Evolutionary conservation across 2,797 vertebrate species (phyloP).

Genomic region (Labeo calbasu): DNA sequence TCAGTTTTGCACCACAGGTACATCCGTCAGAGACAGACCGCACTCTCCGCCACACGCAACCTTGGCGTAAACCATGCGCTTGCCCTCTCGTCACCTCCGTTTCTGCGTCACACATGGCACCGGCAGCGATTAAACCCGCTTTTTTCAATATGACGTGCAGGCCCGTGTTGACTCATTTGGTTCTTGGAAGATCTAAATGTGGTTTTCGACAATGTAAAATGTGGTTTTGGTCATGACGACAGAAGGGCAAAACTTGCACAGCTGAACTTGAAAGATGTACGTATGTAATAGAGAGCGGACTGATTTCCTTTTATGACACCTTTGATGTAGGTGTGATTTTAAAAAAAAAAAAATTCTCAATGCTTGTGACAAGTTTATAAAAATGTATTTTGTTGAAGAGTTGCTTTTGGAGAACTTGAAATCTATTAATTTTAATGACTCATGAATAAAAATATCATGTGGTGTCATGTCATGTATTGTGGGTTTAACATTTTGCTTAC

Average conservation of each 20-base stretch:
- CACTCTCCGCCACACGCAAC: constrained; percentile 29
- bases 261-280: background rate
- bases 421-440: background rate
- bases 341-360: background rate
- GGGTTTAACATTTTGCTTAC: background rate
- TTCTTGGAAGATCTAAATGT: constrained; percentile 38
- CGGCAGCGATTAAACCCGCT: background rate
- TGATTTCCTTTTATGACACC: background rate
- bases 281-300: background rate
- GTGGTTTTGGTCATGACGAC: constrained; percentile 31
- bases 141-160: background rate
- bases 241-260: background rate
- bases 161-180: background rate
- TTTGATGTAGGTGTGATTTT: background rate
- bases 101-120: background rate
- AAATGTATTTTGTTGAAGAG: background rate
- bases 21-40: constrained; percentile 24
- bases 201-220: constrained; percentile 19
- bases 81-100: background rate
- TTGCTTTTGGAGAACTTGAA: background rate
- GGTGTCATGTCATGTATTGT: too few relatives aligned
- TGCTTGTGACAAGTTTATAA: background rate
- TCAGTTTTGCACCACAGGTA: constrained; percentile 33
- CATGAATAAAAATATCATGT: too few relatives aligned
- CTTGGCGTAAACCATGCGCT: background rate